A percentile compares a stretch with the other conserved stretches of the same genome.
phyloP scores from a whole-genome alignment of 2,113 vertebrate genomes.

The Oreochromis aureus region DNA sequence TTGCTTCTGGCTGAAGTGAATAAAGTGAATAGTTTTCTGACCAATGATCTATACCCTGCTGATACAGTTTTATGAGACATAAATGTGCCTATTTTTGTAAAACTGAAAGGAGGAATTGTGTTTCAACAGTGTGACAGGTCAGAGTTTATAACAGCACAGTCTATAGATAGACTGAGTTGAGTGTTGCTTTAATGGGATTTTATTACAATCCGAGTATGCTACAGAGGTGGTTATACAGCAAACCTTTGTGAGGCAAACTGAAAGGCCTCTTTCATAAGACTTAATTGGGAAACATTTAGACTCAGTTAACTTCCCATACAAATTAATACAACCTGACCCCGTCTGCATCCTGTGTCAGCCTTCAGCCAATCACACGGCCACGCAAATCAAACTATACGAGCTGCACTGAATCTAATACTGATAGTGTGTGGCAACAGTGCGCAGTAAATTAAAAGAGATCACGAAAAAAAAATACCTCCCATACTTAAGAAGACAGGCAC shows the following conservation, averaged over 20 bases:
- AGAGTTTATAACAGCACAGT: not conserved
- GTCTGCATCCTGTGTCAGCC: conserved; percentile 10
- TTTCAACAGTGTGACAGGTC: not conserved
- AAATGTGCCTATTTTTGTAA: not conserved
- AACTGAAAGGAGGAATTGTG: not conserved
- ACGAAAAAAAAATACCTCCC: not conserved
- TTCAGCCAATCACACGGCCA: not conserved
- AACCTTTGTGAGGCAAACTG: conserved; percentile 54
- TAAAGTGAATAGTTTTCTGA: not conserved
- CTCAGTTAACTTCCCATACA: conserved; percentile 41
- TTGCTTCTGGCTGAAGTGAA: not conserved
- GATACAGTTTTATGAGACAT: not conserved
- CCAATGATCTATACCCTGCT: not conserved
- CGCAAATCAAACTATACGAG: not conserved
- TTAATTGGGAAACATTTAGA: conserved; percentile 56
- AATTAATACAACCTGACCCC: conserved; percentile 58
- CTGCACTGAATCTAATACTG: not conserved
- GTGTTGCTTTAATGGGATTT: conserved; percentile 42
- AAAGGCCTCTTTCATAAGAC: conserved; percentile 63
- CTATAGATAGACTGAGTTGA: conserved; percentile 2
- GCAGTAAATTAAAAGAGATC: not conserved
- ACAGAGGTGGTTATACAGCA: conserved; percentile 25
- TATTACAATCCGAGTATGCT: conserved; percentile 35
- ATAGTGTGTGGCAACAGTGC: not conserved
- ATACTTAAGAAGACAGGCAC: not conserved